Percentiles rank a stretch among this genome's conserved stretches.
Evolutionary conservation across 1,140 invertebrate species (phyloP).

Genomic region (Hypsibius dujardini): DNA sequence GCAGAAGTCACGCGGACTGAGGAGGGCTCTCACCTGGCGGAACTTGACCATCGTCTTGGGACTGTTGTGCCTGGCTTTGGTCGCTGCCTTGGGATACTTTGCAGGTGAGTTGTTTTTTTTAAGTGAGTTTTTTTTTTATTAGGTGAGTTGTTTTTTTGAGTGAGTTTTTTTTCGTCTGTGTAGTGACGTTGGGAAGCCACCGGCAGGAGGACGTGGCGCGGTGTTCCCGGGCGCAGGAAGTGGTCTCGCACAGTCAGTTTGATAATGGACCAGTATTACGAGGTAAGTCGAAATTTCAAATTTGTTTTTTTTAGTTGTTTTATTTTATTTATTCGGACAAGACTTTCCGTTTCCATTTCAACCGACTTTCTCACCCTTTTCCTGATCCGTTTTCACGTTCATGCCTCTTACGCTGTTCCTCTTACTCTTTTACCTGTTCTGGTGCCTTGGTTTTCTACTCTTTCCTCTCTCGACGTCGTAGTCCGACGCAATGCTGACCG

Average conservation of each 20-base stretch:
- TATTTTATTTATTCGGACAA: too few species aligned
- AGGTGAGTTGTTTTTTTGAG: neutral
- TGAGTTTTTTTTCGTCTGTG: neutral
- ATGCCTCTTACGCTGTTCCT: too few species aligned
- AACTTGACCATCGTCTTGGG: neutral
- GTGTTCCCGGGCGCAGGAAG: constrained; percentile 9
- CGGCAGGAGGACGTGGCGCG: neutral
- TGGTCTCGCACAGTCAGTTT: neutral
- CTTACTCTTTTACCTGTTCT: too few species aligned
- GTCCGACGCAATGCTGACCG: too few species aligned
- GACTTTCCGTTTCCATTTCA: too few species aligned
- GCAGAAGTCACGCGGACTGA: neutral
- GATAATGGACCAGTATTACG: neutral
- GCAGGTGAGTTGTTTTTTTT: neutral
- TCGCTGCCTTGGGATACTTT: constrained; percentile 4
- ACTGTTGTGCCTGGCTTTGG: neutral
- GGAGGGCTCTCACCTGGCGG: neutral
- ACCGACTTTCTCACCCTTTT: too few species aligned
- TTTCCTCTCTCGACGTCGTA: too few species aligned
- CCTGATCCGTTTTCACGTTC: too few species aligned
- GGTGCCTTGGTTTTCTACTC: too few species aligned
- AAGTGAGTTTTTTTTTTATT: neutral
- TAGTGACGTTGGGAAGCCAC: constrained; percentile 3
- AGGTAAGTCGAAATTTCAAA: neutral
- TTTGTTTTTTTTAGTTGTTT: too few species aligned